Evolutionary conservation across 2,113 vertebrate species (phyloP).

Genomic region (Malurus melanocephalus): DNA sequence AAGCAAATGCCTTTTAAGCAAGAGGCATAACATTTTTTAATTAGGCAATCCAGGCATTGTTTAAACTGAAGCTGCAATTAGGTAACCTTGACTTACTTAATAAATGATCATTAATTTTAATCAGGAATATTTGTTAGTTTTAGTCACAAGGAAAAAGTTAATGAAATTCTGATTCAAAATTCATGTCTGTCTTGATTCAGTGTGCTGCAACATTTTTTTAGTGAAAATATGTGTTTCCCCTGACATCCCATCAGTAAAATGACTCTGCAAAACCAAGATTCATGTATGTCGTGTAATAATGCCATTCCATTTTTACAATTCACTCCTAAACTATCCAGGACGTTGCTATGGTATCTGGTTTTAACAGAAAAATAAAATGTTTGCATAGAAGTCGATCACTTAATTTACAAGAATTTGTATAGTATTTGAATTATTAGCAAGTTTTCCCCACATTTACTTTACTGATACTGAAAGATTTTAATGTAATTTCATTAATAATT

Average conservation of each 20-base stretch:
- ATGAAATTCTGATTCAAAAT: conserved; percentile 12
- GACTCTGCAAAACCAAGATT: not conserved
- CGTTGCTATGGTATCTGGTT: not conserved
- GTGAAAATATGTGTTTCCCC: not conserved
- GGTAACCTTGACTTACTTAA: conserved; percentile 25
- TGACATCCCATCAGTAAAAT: not conserved
- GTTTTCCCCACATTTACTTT: not conserved
- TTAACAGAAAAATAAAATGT: not conserved
- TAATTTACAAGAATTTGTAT: not conserved
- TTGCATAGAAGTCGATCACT: not conserved
- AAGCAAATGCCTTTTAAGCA: conserved; percentile 18
- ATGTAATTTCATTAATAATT: not conserved
- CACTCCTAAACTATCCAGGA: not conserved
- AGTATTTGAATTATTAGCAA: not conserved
- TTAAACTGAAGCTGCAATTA: conserved; percentile 33
- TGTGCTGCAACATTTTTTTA: not conserved
- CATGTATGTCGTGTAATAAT: not conserved
- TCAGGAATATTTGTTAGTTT: conserved; percentile 19
- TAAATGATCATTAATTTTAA: conserved; percentile 37
- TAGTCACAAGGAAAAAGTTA: not conserved
- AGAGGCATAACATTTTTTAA: conserved; percentile 15
- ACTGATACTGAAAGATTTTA: not conserved
- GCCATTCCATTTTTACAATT: not conserved
- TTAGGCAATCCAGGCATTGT: conserved; percentile 39
- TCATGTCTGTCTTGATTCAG: not conserved